phyloP scores from a whole-genome alignment of 2,797 vertebrate species.

The Acanthurus leucopareius region DNA sequence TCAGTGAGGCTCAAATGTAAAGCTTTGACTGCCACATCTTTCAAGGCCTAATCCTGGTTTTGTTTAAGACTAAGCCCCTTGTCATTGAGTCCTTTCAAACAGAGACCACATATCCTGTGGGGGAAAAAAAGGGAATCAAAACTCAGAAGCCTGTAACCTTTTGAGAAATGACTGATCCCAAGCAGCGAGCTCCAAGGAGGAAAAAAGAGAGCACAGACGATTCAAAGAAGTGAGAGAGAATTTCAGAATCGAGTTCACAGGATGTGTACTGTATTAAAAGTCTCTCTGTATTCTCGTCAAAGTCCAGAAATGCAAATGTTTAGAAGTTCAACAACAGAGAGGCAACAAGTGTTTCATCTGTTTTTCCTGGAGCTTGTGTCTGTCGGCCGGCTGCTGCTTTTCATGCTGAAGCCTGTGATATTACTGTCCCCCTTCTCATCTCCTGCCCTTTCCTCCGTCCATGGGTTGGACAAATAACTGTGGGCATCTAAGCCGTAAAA shows the following conservation, averaged over 20 bases:
- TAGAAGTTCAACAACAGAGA: conserved; percentile 46
- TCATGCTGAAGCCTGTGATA: conserved; percentile 55
- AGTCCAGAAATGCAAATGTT: conserved; percentile 54
- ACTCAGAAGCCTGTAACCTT: conserved; percentile 52
- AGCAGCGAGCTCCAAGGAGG: conserved; percentile 48
- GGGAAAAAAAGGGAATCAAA: conserved; percentile 29
- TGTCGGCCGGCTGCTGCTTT: conserved; percentile 65
- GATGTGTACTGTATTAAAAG: conserved; percentile 45
- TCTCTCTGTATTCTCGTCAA: conserved; percentile 59
- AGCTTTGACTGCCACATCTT: conserved; percentile 32
- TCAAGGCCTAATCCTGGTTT: conserved; percentile 34
- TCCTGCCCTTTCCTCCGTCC: conserved; percentile 61
- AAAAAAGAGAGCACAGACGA: conserved; percentile 56
- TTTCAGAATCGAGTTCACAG: conserved; percentile 54
- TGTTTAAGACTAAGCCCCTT: conserved; percentile 32
- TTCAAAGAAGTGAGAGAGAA: conserved; percentile 56
- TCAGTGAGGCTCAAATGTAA: conserved; percentile 40
- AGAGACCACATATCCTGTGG: conserved; percentile 10
- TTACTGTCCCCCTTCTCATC: conserved; percentile 55
- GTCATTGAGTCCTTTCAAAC: conserved; percentile 36
- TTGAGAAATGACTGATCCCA: conserved; percentile 54
- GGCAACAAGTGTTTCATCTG: conserved; percentile 83
- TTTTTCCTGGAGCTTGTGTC: conserved; percentile 80
- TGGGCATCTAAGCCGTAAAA: conserved; percentile 83
- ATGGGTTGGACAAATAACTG: conserved; percentile 82